Evolutionary conservation across 2,113 vertebrate species (phyloP).

Genomic region (Bombycilla garrulus): DNA sequence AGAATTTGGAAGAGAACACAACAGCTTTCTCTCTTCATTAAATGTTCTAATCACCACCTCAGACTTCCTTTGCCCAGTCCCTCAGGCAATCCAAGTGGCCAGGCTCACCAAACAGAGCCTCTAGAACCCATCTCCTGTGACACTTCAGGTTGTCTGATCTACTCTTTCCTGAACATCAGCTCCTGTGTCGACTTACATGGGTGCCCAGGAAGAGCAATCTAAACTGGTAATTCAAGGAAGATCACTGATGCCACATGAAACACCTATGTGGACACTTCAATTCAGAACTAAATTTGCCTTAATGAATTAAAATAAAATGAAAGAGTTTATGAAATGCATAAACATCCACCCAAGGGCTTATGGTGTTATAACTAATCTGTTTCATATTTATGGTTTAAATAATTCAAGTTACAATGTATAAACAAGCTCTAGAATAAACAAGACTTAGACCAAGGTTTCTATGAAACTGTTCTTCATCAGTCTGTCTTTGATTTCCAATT

Average conservation of each 20-base stretch:
- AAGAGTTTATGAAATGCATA: constrained; percentile 1
- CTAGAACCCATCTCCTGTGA: not conserved
- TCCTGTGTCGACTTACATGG: not conserved
- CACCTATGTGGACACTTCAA: not conserved
- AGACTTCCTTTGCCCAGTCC: not conserved
- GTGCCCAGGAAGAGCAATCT: not conserved
- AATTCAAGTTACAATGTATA: not conserved
- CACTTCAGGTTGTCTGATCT: not conserved
- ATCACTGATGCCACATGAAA: not conserved
- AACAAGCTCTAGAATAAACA: not conserved
- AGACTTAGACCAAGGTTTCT: not conserved
- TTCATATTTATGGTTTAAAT: constrained; percentile 22
- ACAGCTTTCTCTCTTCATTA: not conserved
- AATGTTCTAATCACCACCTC: not conserved
- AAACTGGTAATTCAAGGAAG: not conserved
- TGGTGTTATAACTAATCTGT: not conserved
- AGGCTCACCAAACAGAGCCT: not conserved
- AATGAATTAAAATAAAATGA: constrained; percentile 17
- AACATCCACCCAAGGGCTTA: constrained; percentile 9
- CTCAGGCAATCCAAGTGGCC: not conserved
- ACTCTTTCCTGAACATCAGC: not conserved
- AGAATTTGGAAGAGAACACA: not conserved
- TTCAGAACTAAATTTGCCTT: not conserved
- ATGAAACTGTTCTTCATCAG: not conserved
- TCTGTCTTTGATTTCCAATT: not conserved